Evolutionary conservation across 2,113 vertebrate species (phyloP).

Genomic region (Hemibates koningsi): DNA sequence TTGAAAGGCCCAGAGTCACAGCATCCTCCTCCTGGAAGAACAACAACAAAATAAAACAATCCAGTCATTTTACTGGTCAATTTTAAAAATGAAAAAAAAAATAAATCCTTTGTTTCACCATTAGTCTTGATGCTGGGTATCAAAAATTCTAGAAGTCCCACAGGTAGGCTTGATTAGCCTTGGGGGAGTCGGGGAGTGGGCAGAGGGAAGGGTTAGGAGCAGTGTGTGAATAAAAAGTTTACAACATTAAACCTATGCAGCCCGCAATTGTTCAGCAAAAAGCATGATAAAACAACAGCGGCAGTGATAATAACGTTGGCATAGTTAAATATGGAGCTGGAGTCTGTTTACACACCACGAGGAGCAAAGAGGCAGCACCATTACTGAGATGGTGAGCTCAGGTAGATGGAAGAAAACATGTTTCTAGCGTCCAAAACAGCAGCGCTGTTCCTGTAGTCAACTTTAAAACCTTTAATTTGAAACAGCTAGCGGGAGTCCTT

Average conservation of each 20-base stretch:
- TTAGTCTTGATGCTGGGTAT: neutral
- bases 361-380: neutral
- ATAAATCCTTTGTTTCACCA: neutral
- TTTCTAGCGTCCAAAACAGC: neutral
- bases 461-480: neutral
- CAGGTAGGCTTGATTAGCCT: neutral
- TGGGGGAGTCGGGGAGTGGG: neutral
- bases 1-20: constrained; percentile 83
- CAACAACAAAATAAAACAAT: neutral
- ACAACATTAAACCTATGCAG: neutral
- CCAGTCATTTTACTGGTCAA: neutral
- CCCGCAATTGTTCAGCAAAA: neutral
- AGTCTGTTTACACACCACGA: neutral
- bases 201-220: neutral
- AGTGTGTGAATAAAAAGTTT: neutral
- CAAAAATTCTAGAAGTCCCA: neutral
- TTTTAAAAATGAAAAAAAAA: neutral
- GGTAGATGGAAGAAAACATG: neutral
- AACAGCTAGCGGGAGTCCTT: neutral
- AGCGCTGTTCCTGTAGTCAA: neutral
- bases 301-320: neutral
- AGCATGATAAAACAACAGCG: neutral
- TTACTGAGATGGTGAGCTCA: neutral
- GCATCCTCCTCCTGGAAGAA: constrained; percentile 77
- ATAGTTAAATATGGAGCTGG: neutral